phyloP scores from a whole-genome alignment of 2,113 vertebrate genomes.

The Nerophis lumbriciformis region DNA sequence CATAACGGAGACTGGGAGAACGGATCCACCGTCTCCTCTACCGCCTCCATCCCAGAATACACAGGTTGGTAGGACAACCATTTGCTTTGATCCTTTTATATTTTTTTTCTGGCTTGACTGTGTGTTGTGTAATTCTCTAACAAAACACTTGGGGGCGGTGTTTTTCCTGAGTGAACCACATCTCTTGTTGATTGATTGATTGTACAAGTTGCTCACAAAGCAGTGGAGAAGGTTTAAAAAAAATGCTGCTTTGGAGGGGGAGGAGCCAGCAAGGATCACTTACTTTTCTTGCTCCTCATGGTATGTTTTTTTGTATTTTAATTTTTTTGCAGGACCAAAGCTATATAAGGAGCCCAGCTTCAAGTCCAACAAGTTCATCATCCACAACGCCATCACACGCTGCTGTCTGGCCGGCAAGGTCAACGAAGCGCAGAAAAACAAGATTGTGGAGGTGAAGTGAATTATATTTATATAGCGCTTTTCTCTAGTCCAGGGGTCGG shows the following conservation, averaged over 20 bases:
- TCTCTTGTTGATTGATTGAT: no score
- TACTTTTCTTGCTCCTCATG: not conserved
- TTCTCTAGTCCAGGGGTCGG: no score
- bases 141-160: no score
- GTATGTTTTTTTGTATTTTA: constrained; percentile 6
- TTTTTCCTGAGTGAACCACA: no score
- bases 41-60: constrained; percentile 86
- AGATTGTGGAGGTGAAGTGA: constrained; percentile 82
- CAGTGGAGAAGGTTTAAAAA: no score
- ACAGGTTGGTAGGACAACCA: constrained; percentile 68
- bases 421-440: constrained; percentile 90
- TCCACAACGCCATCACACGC: constrained; percentile 87
- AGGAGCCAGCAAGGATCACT: no score
- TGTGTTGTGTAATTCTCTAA: no score
- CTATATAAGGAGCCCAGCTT: constrained; percentile 94
- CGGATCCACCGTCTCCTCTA: constrained; percentile 82
- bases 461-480: no score
- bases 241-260: no score
- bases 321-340: constrained; percentile 79
- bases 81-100: not conserved
- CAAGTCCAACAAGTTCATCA: constrained; percentile 93
- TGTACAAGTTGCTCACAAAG: no score
- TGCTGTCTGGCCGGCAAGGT: constrained; percentile 91
- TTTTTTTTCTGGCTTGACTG: no score
- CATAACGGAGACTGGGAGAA: constrained; percentile 87